Conservation (phyloP, 2,113 vertebrate genomes). For the Rhea pennata region DNA sequence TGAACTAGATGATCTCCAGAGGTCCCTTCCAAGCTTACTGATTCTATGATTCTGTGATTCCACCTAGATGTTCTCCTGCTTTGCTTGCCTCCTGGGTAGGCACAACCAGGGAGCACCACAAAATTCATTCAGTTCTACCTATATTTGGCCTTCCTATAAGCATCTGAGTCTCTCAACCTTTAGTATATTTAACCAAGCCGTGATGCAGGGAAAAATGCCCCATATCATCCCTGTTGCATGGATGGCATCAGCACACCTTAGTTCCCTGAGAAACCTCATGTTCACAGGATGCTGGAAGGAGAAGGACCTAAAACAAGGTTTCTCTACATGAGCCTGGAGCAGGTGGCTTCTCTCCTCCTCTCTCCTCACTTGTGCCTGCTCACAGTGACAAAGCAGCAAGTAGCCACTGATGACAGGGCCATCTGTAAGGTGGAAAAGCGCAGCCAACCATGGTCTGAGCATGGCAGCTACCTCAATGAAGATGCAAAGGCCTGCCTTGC, state of each 20-base stretch:
- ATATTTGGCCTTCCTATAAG: neutral
- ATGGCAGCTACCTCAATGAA: neutral
- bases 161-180: neutral
- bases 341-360: neutral
- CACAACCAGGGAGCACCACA: neutral
- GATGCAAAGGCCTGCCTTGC: neutral
- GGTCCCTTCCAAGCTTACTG: too few relatives aligned
- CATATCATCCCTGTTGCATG: accelerated
- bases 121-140: neutral
- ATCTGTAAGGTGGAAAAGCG: neutral
- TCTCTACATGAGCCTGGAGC: neutral
- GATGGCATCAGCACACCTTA: neutral
- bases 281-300: neutral
- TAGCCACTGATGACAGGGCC: accelerated
- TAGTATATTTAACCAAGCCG: neutral
- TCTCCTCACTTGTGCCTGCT: neutral
- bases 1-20: too few relatives aligned
- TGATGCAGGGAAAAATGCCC: neutral
- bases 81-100: accelerated
- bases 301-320: neutral
- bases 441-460: neutral
- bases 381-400: neutral
- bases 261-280: neutral
- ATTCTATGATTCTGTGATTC: too few relatives aligned
- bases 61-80: accelerated